phyloP scores from a whole-genome alignment of 2,888 invertebrate genomes.

The Drosophila subquinaria region DNA sequence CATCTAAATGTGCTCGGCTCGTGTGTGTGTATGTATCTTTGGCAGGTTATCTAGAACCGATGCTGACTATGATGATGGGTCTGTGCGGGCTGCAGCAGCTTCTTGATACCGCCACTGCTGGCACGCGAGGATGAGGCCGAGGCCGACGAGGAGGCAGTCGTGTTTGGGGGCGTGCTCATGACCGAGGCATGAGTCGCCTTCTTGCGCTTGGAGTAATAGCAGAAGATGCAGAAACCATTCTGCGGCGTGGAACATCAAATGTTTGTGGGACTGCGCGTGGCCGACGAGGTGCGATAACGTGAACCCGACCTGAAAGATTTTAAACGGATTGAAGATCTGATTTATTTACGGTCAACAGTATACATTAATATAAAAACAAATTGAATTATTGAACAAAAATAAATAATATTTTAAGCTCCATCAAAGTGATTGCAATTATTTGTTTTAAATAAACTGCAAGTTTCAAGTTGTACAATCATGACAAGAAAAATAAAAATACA shows the following conservation, averaged over 20 bases:
- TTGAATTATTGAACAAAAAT: too few relatives aligned
- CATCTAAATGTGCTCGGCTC: constrained; percentile 27
- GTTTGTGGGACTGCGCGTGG: constrained; percentile 85
- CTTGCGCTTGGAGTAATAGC: constrained; percentile 83
- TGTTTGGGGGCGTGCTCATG: constrained; percentile 55
- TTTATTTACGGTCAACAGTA: too few relatives aligned
- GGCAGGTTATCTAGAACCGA: constrained; percentile 61
- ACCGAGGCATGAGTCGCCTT: constrained; percentile 40
- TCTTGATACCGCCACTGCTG: constrained; percentile 67
- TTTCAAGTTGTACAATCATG: too few relatives aligned
- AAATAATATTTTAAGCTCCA: too few relatives aligned
- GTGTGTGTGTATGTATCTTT: neutral
- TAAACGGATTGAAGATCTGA: too few relatives aligned
- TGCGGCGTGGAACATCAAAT: constrained; percentile 86
- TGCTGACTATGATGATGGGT: constrained; percentile 58
- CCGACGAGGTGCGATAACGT: constrained; percentile 83
- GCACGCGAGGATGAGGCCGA: constrained; percentile 74
- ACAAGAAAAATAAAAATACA: too few relatives aligned
- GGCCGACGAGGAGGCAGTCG: constrained; percentile 72
- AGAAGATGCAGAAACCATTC: constrained; percentile 85
- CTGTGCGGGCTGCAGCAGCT: constrained; percentile 49
- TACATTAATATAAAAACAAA: too few relatives aligned
- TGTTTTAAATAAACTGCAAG: too few relatives aligned
- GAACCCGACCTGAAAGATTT: constrained; percentile 77
- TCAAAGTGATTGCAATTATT: too few relatives aligned